Conservation (phyloP, 92 coral and sea anemone genomes). For the Umimayanthus kanabou region DNA sequence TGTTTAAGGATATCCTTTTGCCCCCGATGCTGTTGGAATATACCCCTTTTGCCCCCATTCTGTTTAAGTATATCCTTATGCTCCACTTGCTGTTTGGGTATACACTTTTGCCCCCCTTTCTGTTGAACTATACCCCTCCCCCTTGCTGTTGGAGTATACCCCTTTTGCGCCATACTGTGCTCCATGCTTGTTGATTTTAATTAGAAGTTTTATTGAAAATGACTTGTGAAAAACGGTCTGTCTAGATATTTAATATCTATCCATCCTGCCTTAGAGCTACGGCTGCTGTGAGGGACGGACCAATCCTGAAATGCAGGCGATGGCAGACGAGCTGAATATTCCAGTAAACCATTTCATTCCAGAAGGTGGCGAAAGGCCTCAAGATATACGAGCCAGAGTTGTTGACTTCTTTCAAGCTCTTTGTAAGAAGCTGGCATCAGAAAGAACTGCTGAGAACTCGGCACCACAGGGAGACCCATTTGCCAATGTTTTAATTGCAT, state of each 20-base stretch:
- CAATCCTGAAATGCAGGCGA: constrained; percentile 5
- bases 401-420: constrained; percentile 54
- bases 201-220: neutral
- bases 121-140: too few relatives aligned
- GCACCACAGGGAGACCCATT: constrained; percentile 14
- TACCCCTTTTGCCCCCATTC: too few relatives aligned
- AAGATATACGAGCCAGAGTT: constrained; percentile 66
- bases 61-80: too few relatives aligned
- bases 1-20: too few relatives aligned
- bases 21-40: too few relatives aligned
- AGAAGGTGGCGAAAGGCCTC: constrained; percentile 71
- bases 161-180: too few relatives aligned
- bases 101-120: too few relatives aligned
- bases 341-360: constrained; percentile 54
- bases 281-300: constrained; percentile 28
- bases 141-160: too few relatives aligned
- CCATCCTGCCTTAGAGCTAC: constrained; percentile 1
- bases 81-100: too few relatives aligned
- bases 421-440: constrained; percentile 16
- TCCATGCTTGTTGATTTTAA: too few relatives aligned
- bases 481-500: constrained; percentile 67
- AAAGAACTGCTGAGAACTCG: neutral
- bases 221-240: too few relatives aligned
- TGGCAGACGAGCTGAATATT: constrained; percentile 40
- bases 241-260: neutral